Evolutionary conservation across 2,113 vertebrate species (phyloP), one percentile per base, ranked within the genome.

Genomic region (Thermophis baileyi): DNA sequence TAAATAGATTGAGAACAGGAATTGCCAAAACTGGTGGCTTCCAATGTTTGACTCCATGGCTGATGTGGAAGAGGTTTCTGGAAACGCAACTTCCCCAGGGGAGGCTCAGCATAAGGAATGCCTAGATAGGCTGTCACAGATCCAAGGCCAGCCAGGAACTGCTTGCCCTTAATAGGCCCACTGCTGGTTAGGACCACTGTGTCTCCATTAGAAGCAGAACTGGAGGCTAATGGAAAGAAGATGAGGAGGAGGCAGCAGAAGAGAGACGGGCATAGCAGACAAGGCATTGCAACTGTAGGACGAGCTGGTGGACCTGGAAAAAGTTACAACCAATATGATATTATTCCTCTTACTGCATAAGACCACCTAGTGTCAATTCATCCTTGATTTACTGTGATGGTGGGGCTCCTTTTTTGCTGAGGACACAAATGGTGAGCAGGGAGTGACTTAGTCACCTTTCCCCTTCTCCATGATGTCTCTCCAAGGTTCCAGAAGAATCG

Each of bases 141-240:
- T 51, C 51, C 51, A 51, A 51, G 51, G 51, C 51, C 51, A 51
- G 51, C 12, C 51, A 51, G 51, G 51, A 51, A 16, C 51, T 3
- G 12, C 69, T 81, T 96, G 54, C 98, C 98, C 94, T 93, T 94
- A 46, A 98, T 94, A 88, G 95, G 96, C 0, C 98, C 98, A 88
- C 95, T 86, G 9, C 10, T 95, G 0, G 97, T 98, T n/a, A 57
- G 91, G 88, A 98, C 92, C 14, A 96, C 11, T 20, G 97, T 93
- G 27, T 97, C 95, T 54, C 97, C 95, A 51, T 92, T 88, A 30
- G 89, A 18, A 0, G 49, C 49, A 46, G 63, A 74, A 53, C 6
- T 57, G 51, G 63, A 85, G 8, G 10, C 16, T 0, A n/a, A 0
- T 25, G 69, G 47, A 49, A 35, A 57, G 18, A 54, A 27, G 86